Conservation (phyloP, 2,888 invertebrate species). For the Hemithea aestivaria region DNA sequence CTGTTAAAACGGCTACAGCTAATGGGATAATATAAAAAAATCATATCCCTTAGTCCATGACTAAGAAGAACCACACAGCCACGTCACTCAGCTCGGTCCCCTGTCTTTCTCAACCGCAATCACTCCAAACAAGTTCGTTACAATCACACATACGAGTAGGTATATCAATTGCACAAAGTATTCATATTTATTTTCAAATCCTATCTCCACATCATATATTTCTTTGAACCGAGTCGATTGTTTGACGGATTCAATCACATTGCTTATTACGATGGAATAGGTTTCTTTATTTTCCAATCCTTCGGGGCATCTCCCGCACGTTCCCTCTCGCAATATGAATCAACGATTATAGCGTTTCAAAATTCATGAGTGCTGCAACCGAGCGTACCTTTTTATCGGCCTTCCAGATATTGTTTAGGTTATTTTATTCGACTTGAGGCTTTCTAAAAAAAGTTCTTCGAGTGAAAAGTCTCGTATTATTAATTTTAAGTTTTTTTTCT, state of each 20-base stretch:
- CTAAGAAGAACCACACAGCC: no score
- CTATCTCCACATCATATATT: background rate
- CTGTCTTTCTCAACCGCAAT: no score
- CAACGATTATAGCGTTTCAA: slow-evolving; percentile 16
- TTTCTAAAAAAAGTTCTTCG: background rate
- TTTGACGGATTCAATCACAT: slow-evolving; percentile 12
- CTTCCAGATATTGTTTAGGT: slow-evolving; percentile 8
- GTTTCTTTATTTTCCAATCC: slow-evolving; percentile 14
- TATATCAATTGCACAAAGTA: background rate
- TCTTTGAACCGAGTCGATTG: slow-evolving; percentile 4
- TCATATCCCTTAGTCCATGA: no score
- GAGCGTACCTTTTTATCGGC: slow-evolving; percentile 14
- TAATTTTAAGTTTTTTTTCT: no score
- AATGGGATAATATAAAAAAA: no score
- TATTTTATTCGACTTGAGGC: slow-evolving; percentile 4
- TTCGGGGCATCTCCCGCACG: slow-evolving; percentile 12
- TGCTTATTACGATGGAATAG: slow-evolving; percentile 8
- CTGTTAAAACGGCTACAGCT: no score
- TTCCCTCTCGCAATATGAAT: slow-evolving; percentile 15
- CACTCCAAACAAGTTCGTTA: no score
- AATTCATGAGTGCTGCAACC: slow-evolving; percentile 16
- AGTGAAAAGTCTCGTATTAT: no score
- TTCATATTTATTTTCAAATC: background rate
- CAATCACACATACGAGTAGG: no score
- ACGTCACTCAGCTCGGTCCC: no score